These are phyloP conservation scores for Drosophila greeni DNA, from an alignment of 2,888 invertebrate genomes.

Conservation along the genomic window DNA sequence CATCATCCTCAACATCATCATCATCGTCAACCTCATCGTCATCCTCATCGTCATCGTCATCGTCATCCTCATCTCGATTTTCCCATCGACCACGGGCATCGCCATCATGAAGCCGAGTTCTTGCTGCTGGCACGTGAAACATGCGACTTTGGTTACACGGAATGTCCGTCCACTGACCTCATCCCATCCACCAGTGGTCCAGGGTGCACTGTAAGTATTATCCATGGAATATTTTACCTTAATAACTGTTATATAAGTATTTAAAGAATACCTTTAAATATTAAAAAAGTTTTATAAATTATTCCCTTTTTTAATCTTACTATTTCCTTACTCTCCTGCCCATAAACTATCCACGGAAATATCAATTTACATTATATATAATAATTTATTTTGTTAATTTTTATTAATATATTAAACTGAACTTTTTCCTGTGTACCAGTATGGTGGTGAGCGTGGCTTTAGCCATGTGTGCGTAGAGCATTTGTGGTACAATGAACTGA, in stretches of 20 bases:
- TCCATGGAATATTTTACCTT: no score
- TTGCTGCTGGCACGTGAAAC: slow-evolving; percentile 54
- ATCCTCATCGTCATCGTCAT: neutral
- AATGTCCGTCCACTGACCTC: slow-evolving; percentile 38
- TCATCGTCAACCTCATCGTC: no score
- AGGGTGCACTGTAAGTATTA: slow-evolving; percentile 1
- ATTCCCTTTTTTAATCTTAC: neutral
- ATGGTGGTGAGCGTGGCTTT: neutral
- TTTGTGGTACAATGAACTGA: slow-evolving; percentile 72
- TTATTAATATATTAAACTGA: neutral
- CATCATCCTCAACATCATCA: slow-evolving; percentile 27
- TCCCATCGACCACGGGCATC: slow-evolving; percentile 6
- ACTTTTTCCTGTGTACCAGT: neutral
- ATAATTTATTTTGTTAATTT: neutral
- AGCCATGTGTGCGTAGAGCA: slow-evolving; percentile 38
- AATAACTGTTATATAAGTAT: neutral
- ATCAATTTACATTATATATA: neutral
- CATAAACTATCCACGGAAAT: neutral
- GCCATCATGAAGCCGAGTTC: slow-evolving; percentile 24
- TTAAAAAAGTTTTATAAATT: neutral
- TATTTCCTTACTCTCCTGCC: neutral
- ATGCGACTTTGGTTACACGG: slow-evolving; percentile 45
- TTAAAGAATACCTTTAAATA: neutral
- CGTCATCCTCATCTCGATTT: slow-evolving; percentile 4
- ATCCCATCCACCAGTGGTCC: slow-evolving; percentile 38